Percentiles rank a stretch among this genome's conserved stretches.
Conservation (phyloP, 2,113 vertebrate genomes). For the Tauraco erythrolophus region DNA sequence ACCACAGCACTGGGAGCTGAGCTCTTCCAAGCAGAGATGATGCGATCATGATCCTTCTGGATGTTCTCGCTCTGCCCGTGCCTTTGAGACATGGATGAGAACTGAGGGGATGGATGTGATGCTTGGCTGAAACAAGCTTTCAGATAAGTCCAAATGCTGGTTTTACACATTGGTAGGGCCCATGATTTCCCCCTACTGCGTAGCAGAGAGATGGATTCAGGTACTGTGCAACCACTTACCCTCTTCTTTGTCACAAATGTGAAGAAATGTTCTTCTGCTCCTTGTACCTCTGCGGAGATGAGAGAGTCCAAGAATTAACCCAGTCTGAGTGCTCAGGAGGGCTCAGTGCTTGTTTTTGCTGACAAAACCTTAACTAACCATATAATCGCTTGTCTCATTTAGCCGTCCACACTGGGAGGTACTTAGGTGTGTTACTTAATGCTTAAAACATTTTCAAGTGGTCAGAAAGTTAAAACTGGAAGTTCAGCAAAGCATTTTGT, state of each 20-base stretch:
- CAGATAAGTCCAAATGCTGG: rapidly evolving
- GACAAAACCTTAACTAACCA: not conserved
- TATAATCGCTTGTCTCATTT: not conserved
- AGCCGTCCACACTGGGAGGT: not conserved
- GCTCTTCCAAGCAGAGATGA: not conserved
- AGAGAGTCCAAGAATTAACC: not conserved
- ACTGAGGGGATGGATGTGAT: not conserved
- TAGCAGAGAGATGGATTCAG: not conserved
- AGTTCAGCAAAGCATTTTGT: not conserved
- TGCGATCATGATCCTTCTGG: not conserved
- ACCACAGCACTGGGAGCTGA: rapidly evolving
- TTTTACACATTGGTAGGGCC: not conserved
- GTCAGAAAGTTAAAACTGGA: not conserved
- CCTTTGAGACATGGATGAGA: not conserved
- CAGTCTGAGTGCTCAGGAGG: not conserved
- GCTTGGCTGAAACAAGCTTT: not conserved
- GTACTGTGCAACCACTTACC: not conserved
- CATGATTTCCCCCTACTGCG: not conserved
- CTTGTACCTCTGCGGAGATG: not conserved
- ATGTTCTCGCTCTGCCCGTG: not conserved
- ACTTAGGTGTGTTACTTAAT: not conserved
- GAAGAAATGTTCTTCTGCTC: not conserved
- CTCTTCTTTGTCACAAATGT: not conserved
- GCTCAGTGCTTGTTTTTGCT: not conserved
- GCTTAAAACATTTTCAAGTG: not conserved